Evolutionary conservation across 1,140 invertebrate genomes (phyloP).

Genomic region (Ruditapes philippinarum): DNA sequence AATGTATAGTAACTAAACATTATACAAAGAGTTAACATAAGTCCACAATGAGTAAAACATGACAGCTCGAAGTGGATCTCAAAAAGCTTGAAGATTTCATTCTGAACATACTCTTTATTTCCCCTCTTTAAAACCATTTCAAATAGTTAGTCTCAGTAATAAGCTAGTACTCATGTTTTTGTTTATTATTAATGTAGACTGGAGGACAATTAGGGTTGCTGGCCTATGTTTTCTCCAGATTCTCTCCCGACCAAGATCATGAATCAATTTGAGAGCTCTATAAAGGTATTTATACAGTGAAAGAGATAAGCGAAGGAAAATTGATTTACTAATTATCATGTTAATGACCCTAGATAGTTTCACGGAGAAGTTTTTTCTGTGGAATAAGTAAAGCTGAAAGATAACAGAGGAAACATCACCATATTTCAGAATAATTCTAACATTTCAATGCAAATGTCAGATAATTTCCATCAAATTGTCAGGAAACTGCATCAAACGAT

Average conservation of each 20-base stretch:
- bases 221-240: neutral
- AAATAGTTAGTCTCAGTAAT: neutral
- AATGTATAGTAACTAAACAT: too few relatives aligned
- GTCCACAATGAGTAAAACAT: too few relatives aligned
- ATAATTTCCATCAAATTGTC: neutral
- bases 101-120: too few relatives aligned
- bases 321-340: slow-evolving; percentile 55
- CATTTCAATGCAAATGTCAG: slow-evolving; percentile 13
- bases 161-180: neutral
- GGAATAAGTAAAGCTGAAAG: slow-evolving; percentile 34
- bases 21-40: too few relatives aligned
- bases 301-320: slow-evolving; percentile 21
- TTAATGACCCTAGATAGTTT: slow-evolving; percentile 35
- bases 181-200: neutral
- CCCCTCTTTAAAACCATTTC: too few relatives aligned
- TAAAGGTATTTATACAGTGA: slow-evolving; percentile 46
- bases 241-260: neutral
- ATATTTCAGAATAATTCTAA: slow-evolving; percentile 23
- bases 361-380: neutral
- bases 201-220: neutral
- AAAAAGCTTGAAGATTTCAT: too few relatives aligned
- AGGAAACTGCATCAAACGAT: slow-evolving; percentile 18
- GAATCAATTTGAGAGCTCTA: slow-evolving; percentile 47
- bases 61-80: too few relatives aligned
- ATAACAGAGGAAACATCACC: slow-evolving; percentile 25